Evolutionary conservation across 1,140 invertebrate species (phyloP), one percentile per base, ranked within the genome.

Genomic region (Philaenus spumarius): DNA sequence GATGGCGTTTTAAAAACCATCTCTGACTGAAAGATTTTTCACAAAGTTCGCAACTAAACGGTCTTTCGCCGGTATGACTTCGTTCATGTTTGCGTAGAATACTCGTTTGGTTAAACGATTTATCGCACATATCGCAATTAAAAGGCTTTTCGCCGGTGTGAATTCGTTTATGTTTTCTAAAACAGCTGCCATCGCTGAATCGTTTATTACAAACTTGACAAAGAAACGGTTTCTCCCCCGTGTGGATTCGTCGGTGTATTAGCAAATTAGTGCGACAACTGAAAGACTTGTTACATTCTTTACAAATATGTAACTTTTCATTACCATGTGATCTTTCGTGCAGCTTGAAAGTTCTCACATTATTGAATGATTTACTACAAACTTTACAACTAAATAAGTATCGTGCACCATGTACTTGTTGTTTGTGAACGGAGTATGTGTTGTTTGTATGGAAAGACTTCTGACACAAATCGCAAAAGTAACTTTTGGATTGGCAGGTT

Each of bases 191-290:
- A 68, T 90, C 87, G 4, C 85, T 89, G 67, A 93, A 91, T 1
- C 81, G 77, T 67, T 83, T 84, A 58, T 81, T 79, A 62, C 82
- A 85, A 57, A 82, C 77, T 23, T 78, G 72, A 66, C 83, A 85
- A 51, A 81, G 75, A 67, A 83, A 86, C 0, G 86, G 86, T 65
- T 88, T 82, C 66, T 90, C 87, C 17, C 85, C 83, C 1, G 83
- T 86, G 65, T 53, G 50, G n/a, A 2, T 53, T 9, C 19, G 30
- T 14, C 22, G 35, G 19, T 53, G 50, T 46, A 73, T 35, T 9
- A 62, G 64, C n/a, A 66, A 48, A 23, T 61, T 52, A 39, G 43
- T 61, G 9, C 57, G 46, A n/a, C 56, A 35, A 2, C 58, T 48
- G 56, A 67, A 67, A 4, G 63, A 62, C 50, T 78, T 69, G 45